Evolutionary conservation across 2,113 vertebrate genomes (phyloP).

Genomic region (Amphilophus citrinellus): DNA sequence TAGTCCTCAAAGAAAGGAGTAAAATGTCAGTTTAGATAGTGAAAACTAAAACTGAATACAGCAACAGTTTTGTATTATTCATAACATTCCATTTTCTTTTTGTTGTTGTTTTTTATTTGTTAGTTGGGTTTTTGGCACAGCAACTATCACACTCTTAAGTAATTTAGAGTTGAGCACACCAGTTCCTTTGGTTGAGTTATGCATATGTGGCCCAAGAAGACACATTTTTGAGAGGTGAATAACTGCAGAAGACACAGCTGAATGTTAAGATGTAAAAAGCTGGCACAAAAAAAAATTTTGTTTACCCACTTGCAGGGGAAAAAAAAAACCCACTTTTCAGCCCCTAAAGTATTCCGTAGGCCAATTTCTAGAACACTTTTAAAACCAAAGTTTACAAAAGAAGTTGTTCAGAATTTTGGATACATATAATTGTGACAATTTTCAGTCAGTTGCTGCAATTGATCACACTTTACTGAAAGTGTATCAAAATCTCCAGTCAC

Average conservation of each 20-base stretch:
- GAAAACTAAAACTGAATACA: background rate
- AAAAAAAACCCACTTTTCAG: background rate
- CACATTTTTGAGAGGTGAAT: background rate
- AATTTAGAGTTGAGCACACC: background rate
- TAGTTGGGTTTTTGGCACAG: background rate
- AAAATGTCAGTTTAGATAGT: background rate
- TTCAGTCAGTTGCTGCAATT: background rate
- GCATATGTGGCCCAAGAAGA: background rate
- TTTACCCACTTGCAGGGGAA: background rate
- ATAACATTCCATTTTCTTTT: background rate
- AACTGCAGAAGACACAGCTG: background rate
- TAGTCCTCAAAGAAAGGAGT: background rate
- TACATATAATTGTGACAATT: background rate
- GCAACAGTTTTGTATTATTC: background rate
- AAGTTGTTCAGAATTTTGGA: background rate
- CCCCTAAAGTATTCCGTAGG: background rate
- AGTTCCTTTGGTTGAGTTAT: background rate
- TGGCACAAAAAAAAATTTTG: background rate
- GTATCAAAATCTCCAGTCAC: no score
- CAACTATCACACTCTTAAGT: background rate
- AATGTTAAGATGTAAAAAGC: background rate
- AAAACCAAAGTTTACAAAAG: background rate
- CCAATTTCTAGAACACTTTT: background rate
- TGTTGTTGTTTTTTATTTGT: no score
- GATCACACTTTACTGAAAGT: background rate